These are phyloP conservation scores for Leptinotarsa lineolata DNA, from an alignment of 1,140 invertebrate genomes.

Conservation along the genomic window DNA sequence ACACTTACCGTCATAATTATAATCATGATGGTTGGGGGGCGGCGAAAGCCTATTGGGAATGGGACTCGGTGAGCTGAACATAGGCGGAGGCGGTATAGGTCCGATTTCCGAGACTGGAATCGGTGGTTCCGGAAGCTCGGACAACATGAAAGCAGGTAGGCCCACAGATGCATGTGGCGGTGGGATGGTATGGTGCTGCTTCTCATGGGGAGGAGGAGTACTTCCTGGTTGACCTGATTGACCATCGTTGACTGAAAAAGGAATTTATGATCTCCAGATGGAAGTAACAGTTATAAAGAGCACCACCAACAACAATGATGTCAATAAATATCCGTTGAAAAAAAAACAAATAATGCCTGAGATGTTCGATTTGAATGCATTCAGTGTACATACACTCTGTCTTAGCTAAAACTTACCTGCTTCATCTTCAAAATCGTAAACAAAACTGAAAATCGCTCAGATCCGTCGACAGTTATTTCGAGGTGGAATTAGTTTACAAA, in stretches of 20 bases:
- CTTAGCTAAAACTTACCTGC: no score
- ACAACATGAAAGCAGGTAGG: conserved; percentile 68
- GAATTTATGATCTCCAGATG: no score
- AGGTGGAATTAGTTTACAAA: no score
- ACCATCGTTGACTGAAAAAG: conserved; percentile 60
- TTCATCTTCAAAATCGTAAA: no score
- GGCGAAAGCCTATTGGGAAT: conserved; percentile 61
- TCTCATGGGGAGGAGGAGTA: conserved; percentile 59
- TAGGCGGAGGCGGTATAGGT: conserved; percentile 91
- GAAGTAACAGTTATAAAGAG: no score
- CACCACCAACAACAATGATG: no score
- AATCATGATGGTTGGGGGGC: conserved; percentile 57
- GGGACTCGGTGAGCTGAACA: conserved; percentile 90
- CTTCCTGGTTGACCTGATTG: conserved; percentile 59
- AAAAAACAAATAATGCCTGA: no score
- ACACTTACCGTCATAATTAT: conserved; percentile 68
- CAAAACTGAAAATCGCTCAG: no score
- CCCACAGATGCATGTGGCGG: conserved; percentile 48
- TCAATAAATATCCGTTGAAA: no score
- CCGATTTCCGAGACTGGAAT: conserved; percentile 91
- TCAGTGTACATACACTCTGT: no score
- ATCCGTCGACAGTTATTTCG: no score
- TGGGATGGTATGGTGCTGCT: conserved; percentile 36
- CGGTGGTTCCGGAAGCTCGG: conserved; percentile 86
- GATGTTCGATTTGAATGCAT: no score